Percentiles rank a stretch among this genome's conserved stretches.
These are phyloP conservation scores for Eilema depressum DNA, from an alignment of 2,888 invertebrate species.

Conservation along the genomic window DNA sequence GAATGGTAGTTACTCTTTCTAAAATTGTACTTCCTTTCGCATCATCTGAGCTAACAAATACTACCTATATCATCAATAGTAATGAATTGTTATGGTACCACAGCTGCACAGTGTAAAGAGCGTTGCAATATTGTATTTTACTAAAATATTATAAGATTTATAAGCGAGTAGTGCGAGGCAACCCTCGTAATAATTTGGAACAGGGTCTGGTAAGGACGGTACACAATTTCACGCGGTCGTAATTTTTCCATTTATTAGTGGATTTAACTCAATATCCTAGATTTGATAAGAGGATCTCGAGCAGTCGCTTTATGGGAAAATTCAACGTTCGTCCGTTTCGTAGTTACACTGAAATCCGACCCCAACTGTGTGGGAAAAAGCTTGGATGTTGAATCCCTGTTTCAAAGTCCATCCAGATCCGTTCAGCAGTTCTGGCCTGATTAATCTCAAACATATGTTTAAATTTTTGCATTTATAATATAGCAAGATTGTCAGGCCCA, in stretches of 20 bases:
- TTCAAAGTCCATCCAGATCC: too few species aligned
- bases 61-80: neutral
- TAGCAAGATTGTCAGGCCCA: neutral
- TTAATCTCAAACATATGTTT: too few species aligned
- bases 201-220: neutral
- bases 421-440: neutral
- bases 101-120: neutral
- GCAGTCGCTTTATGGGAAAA: too few species aligned
- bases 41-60: neutral
- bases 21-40: too few species aligned
- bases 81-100: neutral
- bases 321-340: too few species aligned
- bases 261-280: neutral
- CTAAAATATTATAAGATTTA: neutral
- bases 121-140: neutral
- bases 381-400: too few species aligned
- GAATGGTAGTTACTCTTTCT: too few species aligned
- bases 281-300: neutral
- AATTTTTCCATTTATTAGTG: neutral
- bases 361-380: too few species aligned
- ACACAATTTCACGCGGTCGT: neutral
- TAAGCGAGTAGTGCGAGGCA: neutral
- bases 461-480: neutral
- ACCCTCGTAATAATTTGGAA: neutral
- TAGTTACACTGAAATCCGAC: too few species aligned